Conservation (phyloP, 1,140 invertebrate species). For the Frieseomelitta varia region DNA sequence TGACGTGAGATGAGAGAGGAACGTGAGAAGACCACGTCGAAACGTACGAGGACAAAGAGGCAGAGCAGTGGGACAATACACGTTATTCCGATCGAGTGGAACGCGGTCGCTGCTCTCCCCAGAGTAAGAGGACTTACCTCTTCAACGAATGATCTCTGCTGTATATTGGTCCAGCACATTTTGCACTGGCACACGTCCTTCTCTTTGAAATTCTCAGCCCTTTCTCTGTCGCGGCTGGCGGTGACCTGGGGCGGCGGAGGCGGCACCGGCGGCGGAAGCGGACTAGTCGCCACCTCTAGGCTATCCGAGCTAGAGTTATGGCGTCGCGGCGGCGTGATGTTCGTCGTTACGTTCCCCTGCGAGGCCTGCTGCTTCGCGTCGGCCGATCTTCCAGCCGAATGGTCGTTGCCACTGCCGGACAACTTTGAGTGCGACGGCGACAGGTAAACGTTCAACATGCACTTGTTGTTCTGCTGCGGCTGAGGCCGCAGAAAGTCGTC, state of each 20-base stretch:
- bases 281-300: slow-evolving; percentile 80
- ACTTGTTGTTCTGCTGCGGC: slow-evolving; percentile 71
- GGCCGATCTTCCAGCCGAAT: slow-evolving; percentile 55
- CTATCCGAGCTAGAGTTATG: slow-evolving; percentile 81
- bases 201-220: slow-evolving; percentile 71
- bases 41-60: neutral
- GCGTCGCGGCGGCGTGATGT: slow-evolving; percentile 79
- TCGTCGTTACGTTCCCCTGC: slow-evolving; percentile 68
- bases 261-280: slow-evolving; percentile 80
- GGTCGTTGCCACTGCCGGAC: slow-evolving; percentile 56
- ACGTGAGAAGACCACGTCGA: too few species aligned
- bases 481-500: slow-evolving; percentile 82
- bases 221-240: slow-evolving; percentile 65
- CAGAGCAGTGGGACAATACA: neutral
- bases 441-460: slow-evolving; percentile 72
- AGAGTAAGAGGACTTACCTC: slow-evolving; percentile 76
- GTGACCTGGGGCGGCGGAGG: slow-evolving; percentile 77
- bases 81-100: neutral
- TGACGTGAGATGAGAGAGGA: neutral
- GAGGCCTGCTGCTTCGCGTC: slow-evolving; percentile 64
- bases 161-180: slow-evolving; percentile 78
- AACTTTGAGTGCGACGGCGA: slow-evolving; percentile 64
- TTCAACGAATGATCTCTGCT: slow-evolving; percentile 77
- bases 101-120: neutral
- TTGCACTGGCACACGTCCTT: slow-evolving; percentile 77